These are phyloP conservation scores for Hassar affinis DNA, from an alignment of 2,113 vertebrate genomes.

Conservation along the genomic window DNA sequence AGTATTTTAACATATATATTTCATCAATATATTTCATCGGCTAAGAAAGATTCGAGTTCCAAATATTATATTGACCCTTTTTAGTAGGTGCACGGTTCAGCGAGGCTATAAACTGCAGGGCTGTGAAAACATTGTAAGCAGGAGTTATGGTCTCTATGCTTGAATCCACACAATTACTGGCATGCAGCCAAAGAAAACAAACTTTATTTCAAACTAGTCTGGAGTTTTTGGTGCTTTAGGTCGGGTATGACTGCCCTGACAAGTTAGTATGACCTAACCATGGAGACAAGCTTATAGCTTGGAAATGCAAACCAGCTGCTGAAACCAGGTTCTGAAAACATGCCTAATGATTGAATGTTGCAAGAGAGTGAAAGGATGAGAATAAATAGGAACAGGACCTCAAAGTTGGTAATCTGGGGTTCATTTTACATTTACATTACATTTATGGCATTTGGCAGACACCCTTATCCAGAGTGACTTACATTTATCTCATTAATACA, in stretches of 20 bases:
- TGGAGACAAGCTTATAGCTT: constrained; percentile 36
- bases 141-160: constrained; percentile 4
- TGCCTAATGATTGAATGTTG: neutral
- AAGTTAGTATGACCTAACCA: neutral
- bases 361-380: neutral
- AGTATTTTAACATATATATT: neutral
- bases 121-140: constrained; percentile 3
- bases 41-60: constrained; percentile 4
- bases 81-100: neutral
- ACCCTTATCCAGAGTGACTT: no score
- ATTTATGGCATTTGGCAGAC: no score
- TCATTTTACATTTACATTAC: no score
- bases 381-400: neutral
- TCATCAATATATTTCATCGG: neutral
- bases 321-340: neutral
- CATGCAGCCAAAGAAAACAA: constrained; percentile 36
- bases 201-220: constrained; percentile 42
- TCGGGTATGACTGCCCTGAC: constrained; percentile 1
- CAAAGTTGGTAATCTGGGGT: neutral
- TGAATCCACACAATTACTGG: constrained; percentile 35
- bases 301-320: constrained; percentile 27
- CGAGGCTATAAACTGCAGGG: neutral
- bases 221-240: constrained; percentile 3
- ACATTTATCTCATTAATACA: no score
- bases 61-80: neutral